Evolutionary conservation across 2,797 vertebrate species (phyloP).

Genomic region (Ctenosaura bakeri): DNA sequence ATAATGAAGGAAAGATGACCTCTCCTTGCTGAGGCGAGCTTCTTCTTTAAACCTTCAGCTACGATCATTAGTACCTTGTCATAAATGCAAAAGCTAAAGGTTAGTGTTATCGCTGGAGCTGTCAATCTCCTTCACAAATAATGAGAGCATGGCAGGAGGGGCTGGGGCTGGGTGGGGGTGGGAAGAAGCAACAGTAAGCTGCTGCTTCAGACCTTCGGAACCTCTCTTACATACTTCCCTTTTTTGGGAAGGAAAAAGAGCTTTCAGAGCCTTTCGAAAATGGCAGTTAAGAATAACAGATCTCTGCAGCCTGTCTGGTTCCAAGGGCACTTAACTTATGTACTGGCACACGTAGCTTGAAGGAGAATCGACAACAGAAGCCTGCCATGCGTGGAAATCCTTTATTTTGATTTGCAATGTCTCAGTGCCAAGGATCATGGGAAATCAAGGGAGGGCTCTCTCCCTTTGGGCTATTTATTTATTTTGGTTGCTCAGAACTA

Average conservation of each 20-base stretch:
- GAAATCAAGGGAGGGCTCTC: background rate
- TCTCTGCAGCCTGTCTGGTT: conserved; percentile 8
- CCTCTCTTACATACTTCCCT: conserved; percentile 41
- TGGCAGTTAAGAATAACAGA: conserved; percentile 53
- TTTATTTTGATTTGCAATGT: conserved; percentile 55
- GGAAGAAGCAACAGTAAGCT: conserved; percentile 41
- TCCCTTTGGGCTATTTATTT: conserved; percentile 5
- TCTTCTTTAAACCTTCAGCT: conserved; percentile 38
- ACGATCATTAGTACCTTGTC: conserved; percentile 6
- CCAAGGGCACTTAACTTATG: background rate
- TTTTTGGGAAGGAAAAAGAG: conserved; percentile 50
- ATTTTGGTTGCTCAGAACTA: conserved; percentile 19
- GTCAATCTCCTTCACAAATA: conserved; percentile 21
- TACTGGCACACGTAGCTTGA: conserved; percentile 12
- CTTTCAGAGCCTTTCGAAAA: conserved; percentile 8
- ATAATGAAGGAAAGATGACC: conserved; percentile 51
- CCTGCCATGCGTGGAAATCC: conserved; percentile 46
- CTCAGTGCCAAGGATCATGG: conserved; percentile 49
- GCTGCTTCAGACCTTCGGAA: conserved; percentile 41
- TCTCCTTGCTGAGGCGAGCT: conserved; percentile 7
- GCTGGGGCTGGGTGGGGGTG: too few species aligned
- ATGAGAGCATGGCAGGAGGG: background rate
- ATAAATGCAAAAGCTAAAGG: conserved; percentile 38
- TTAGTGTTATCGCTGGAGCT: conserved; percentile 51
- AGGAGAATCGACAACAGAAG: conserved; percentile 38